Percentiles rank a stretch among this genome's conserved stretches.
phyloP scores from a whole-genome alignment of 2,113 vertebrate genomes.

The Paralichthys olivaceus region DNA sequence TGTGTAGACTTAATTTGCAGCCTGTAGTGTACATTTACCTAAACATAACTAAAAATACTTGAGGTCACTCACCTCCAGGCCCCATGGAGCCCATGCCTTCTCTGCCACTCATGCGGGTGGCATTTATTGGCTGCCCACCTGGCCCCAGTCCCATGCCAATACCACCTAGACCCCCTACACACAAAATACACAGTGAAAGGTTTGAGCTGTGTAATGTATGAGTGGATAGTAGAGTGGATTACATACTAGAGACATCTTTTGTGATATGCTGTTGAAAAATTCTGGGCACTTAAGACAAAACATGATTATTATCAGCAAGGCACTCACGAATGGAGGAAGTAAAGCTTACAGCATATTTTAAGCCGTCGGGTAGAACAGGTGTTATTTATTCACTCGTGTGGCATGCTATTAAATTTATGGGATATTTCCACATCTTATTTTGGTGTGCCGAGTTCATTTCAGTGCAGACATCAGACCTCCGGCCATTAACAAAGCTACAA shows the following conservation, averaged over 20 bases:
- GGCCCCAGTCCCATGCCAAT: slow-evolving; percentile 98
- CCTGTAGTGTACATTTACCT: neutral
- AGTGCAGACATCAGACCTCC: no score
- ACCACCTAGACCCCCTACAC: slow-evolving; percentile 93
- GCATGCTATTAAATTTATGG: neutral
- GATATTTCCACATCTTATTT: neutral
- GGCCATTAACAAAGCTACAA: neutral
- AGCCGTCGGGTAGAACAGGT: neutral
- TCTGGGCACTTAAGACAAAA: neutral
- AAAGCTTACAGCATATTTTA: neutral
- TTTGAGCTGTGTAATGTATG: neutral
- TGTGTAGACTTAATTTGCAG: neutral
- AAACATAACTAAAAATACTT: neutral
- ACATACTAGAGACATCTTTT: neutral
- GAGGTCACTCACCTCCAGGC: slow-evolving; percentile 87
- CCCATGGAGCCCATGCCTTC: slow-evolving; percentile 89
- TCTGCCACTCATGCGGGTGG: slow-evolving; percentile 89
- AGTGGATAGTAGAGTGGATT: neutral
- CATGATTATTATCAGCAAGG: slow-evolving; percentile 9
- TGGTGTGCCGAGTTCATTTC: no score
- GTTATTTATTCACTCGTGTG: neutral
- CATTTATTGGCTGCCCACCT: slow-evolving; percentile 96
- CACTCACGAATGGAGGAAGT: slow-evolving; percentile 4
- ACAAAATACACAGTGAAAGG: neutral
- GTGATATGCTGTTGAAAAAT: neutral